Conservation (phyloP, 2,888 invertebrate species). For the Exocentrus adspersus region DNA sequence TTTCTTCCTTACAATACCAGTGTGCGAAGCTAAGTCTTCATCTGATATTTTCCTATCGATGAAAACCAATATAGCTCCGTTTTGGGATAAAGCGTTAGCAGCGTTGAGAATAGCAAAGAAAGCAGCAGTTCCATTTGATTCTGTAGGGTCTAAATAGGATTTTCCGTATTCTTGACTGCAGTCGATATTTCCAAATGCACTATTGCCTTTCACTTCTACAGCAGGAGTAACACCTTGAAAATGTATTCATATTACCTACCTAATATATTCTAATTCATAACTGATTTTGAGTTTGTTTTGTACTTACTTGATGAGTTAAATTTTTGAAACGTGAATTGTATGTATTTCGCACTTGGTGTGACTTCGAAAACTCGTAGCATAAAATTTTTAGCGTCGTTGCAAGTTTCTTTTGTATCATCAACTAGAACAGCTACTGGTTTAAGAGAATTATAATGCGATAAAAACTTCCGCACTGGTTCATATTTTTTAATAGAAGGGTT, state of each 20-base stretch:
- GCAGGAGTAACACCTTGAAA: slow-evolving; percentile 48
- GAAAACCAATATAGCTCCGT: slow-evolving; percentile 72
- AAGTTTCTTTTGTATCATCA: slow-evolving; percentile 49
- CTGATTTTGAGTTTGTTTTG: not conserved
- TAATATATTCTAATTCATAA: not conserved
- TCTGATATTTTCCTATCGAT: slow-evolving; percentile 69
- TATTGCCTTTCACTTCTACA: slow-evolving; percentile 46
- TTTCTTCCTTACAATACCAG: slow-evolving; percentile 35
- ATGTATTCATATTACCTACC: not conserved
- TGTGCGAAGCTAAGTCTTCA: slow-evolving; percentile 59
- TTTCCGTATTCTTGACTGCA: slow-evolving; percentile 24
- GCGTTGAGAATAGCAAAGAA: slow-evolving; percentile 71
- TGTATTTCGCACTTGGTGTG: slow-evolving; percentile 31
- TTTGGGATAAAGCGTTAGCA: slow-evolving; percentile 70
- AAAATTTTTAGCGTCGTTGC: slow-evolving; percentile 45
- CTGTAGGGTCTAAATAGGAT: slow-evolving; percentile 38
- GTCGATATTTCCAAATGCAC: slow-evolving; percentile 37
- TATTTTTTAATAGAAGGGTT: slow-evolving; percentile 20
- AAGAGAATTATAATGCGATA: slow-evolving; percentile 41
- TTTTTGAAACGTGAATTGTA: slow-evolving; percentile 55
- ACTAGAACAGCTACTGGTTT: slow-evolving; percentile 51
- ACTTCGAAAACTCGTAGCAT: slow-evolving; percentile 41
- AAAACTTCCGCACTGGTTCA: slow-evolving; percentile 38
- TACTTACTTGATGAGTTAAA: slow-evolving; percentile 56
- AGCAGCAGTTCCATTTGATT: slow-evolving; percentile 65